Evolutionary conservation across 2,888 invertebrate species (phyloP).

Genomic region (Drosophila nr. perissopoda): DNA sequence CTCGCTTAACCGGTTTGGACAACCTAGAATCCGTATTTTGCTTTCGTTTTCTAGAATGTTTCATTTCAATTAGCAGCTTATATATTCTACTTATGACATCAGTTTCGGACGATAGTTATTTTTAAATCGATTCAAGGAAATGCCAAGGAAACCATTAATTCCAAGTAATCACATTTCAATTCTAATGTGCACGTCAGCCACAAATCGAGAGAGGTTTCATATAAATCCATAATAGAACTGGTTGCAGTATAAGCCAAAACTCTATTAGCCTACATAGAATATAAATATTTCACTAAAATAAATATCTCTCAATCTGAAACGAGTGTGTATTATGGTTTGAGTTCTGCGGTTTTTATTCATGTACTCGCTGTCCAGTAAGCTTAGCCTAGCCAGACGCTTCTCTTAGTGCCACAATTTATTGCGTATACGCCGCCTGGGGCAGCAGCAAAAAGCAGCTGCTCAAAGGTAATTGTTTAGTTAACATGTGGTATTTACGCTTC

Average conservation of each 20-base stretch:
- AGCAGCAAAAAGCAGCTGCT: slow-evolving; percentile 39
- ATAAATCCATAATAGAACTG: not conserved
- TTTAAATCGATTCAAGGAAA: slow-evolving; percentile 26
- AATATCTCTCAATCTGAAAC: not conserved
- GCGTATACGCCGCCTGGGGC: slow-evolving; percentile 57
- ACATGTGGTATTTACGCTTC: slow-evolving; percentile 75
- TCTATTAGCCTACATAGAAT: not conserved
- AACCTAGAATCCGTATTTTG: slow-evolving; percentile 50
- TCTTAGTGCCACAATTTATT: slow-evolving; percentile 34
- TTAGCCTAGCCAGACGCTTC: not conserved
- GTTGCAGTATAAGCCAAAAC: not conserved
- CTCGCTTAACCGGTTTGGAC: slow-evolving; percentile 64
- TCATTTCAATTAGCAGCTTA: slow-evolving; percentile 45
- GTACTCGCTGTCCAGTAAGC: slow-evolving; percentile 1
- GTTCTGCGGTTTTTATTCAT: not conserved
- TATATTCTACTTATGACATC: slow-evolving; percentile 51
- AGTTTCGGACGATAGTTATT: slow-evolving; percentile 21
- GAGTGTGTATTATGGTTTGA: not conserved
- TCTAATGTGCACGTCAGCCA: not conserved
- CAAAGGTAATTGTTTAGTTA: slow-evolving; percentile 77
- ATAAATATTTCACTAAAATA: not conserved
- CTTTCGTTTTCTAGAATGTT: slow-evolving; percentile 51
- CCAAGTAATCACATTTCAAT: not conserved
- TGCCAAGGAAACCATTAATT: slow-evolving; percentile 1
- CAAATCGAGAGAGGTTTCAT: not conserved